A percentile compares a stretch with the other conserved stretches of the same genome.
Conservation (phyloP, 2,797 vertebrate genomes). For the Sebastes cheni region DNA sequence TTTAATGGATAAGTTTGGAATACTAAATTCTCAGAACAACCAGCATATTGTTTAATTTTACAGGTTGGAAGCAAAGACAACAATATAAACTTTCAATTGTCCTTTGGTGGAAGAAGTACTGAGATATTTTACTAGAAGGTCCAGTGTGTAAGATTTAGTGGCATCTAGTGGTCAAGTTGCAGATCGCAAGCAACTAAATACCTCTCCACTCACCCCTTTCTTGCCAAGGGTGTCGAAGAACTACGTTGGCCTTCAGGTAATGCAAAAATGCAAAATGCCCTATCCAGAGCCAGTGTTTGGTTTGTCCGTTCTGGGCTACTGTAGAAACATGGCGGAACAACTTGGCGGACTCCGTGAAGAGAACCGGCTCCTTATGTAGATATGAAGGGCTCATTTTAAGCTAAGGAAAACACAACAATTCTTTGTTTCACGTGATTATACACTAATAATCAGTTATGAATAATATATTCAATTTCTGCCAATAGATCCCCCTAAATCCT, state of each 20-base stretch:
- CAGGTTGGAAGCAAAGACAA: neutral
- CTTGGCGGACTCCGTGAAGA: too few species aligned
- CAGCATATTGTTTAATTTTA: neutral
- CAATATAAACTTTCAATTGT: neutral
- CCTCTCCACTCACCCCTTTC: neutral
- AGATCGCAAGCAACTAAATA: neutral
- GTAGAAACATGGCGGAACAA: too few species aligned
- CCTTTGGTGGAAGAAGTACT: too few species aligned
- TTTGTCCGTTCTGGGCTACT: too few species aligned
- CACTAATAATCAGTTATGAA: neutral
- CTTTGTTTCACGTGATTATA: neutral
- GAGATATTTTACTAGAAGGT: neutral
- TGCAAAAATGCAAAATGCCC: too few species aligned
- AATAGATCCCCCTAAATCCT: neutral
- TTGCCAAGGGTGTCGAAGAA: too few species aligned
- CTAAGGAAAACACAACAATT: too few species aligned
- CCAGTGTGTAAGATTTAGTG: neutral
- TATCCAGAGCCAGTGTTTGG: too few species aligned
- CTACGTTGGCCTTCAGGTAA: too few species aligned
- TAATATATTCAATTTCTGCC: neutral
- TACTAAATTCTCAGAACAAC: neutral
- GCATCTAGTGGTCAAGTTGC: neutral
- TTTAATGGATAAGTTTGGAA: neutral
- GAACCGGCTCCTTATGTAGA: too few species aligned
- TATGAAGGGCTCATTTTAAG: too few species aligned